These are phyloP conservation scores for Chaenocephalus aceratus DNA, from an alignment of 2,113 vertebrate genomes.

Conservation along the genomic window DNA sequence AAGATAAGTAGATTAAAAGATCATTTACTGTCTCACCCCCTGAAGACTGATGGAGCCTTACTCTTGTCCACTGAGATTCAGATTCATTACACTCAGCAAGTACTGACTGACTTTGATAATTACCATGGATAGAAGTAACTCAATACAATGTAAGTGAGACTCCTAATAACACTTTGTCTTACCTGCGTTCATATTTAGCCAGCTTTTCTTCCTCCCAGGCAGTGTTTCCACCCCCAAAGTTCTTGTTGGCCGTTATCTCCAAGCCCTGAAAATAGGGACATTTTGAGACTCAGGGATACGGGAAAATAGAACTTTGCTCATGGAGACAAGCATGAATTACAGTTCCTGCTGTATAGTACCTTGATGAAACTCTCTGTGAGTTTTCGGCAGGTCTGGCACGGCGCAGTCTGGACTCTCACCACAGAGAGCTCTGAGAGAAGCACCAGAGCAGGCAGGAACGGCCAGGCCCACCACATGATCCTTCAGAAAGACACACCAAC, in stretches of 20 bases:
- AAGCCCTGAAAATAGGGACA: conserved; percentile 84
- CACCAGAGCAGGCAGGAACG: conserved; percentile 74
- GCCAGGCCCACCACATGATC: conserved; percentile 79
- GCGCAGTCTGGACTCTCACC: conserved; percentile 82
- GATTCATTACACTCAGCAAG: neutral
- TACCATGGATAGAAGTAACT: neutral
- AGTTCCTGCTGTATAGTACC: conserved; percentile 75
- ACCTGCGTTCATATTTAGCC: conserved; percentile 96
- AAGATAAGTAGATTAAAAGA: neutral
- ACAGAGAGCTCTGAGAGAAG: conserved; percentile 80
- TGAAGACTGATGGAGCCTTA: neutral
- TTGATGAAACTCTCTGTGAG: conserved; percentile 89
- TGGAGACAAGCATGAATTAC: neutral
- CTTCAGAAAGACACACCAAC: conserved; percentile 18
- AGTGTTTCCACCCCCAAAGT: conserved; percentile 97
- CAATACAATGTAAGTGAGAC: neutral
- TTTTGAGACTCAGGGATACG: neutral
- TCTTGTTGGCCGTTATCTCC: conserved; percentile 92
- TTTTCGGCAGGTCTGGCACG: conserved; percentile 90
- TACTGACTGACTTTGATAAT: neutral
- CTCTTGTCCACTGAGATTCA: neutral
- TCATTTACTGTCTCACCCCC: neutral
- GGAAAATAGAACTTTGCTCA: neutral
- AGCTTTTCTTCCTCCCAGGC: conserved; percentile 98
- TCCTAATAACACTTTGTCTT: conserved; percentile 7